Percentiles rank a stretch among this genome's conserved stretches.
Evolutionary conservation across 2,888 invertebrate species (phyloP).

Genomic region (Hartigia nigra): DNA sequence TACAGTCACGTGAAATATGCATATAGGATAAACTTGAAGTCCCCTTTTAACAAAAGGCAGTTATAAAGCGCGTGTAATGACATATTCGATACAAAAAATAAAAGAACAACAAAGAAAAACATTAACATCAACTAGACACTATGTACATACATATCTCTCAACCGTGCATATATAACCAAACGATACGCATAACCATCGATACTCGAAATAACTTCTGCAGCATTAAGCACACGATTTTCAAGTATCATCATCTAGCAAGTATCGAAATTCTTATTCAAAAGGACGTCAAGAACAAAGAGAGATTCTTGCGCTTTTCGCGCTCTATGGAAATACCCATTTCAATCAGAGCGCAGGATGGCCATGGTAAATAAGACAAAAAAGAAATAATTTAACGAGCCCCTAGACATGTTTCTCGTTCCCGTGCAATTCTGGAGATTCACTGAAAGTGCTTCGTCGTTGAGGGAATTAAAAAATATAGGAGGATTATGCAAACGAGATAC

Average conservation of each 20-base stretch:
- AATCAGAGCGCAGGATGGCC: not conserved
- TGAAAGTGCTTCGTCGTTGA: not conserved
- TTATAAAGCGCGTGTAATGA: not conserved
- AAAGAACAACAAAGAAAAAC: not conserved
- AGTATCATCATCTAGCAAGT: not conserved
- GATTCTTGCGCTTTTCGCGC: not conserved
- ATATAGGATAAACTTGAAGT: not conserved
- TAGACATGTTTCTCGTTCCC: not conserved
- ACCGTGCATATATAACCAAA: not conserved
- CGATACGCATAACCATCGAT: not conserved
- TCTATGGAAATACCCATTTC: not conserved
- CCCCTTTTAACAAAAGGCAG: not conserved
- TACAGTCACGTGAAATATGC: not conserved
- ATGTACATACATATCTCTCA: not conserved
- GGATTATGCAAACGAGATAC: not conserved
- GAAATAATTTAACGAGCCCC: not conserved
- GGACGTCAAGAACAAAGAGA: not conserved
- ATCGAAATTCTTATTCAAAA: not conserved
- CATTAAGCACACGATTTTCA: not conserved
- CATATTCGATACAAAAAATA: not conserved
- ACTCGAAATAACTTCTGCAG: not conserved
- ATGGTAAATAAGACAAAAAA: not conserved
- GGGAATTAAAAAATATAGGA: not conserved
- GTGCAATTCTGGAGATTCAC: not conserved
- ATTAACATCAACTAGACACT: not conserved